A percentile compares a stretch with the other conserved stretches of the same genome.
Evolutionary conservation across 2,113 vertebrate species (phyloP).

Genomic region (Anthoscopus minutus): DNA sequence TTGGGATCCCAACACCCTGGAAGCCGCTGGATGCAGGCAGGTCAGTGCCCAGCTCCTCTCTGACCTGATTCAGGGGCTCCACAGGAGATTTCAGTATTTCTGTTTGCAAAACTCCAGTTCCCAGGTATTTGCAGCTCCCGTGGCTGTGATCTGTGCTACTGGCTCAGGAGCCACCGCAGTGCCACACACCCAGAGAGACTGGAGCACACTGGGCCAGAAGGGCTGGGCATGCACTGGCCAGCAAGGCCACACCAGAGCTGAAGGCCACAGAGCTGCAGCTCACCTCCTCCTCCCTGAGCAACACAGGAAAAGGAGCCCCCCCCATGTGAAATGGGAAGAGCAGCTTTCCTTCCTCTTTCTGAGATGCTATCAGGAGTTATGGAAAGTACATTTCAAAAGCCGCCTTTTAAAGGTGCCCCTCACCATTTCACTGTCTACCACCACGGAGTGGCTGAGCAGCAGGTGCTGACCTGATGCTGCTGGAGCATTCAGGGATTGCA

Average conservation of each 20-base stretch:
- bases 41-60: background rate
- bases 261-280: background rate
- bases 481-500: background rate
- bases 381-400: slow-evolving; percentile 20
- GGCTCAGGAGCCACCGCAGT: background rate
- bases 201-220: background rate
- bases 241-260: background rate
- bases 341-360: slow-evolving; percentile 56
- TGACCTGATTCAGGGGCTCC: background rate
- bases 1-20: fast-evolving
- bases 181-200: background rate
- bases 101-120: background rate
- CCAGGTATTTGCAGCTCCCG: background rate
- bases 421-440: background rate
- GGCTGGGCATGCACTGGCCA: fast-evolving
- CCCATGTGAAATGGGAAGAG: slow-evolving; percentile 22
- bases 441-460: background rate
- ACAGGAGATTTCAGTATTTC: background rate
- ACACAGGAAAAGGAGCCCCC: slow-evolving; percentile 55
- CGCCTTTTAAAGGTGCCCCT: background rate
- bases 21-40: fast-evolving
- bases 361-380: slow-evolving; percentile 54
- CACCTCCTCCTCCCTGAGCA: background rate
- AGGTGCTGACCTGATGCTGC: background rate
- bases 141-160: background rate